Percentiles rank a stretch among this genome's conserved stretches.
phyloP scores from a whole-genome alignment of 2,797 vertebrate genomes.

The Myotis daubentonii region DNA sequence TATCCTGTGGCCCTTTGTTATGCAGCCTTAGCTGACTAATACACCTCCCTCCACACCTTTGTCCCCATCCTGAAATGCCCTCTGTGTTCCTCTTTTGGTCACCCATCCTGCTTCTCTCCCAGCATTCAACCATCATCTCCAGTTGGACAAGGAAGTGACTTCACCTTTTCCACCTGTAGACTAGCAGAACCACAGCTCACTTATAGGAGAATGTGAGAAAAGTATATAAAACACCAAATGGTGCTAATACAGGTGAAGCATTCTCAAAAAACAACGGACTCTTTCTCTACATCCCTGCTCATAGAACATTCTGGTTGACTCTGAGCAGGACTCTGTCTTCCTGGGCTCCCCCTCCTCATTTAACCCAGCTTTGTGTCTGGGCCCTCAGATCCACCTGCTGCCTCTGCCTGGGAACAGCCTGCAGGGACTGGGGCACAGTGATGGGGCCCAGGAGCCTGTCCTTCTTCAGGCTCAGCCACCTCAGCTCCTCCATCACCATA shows the following conservation, averaged over 20 bases:
- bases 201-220: rapidly evolving
- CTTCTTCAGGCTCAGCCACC: background rate
- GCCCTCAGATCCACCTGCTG: background rate
- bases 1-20: background rate
- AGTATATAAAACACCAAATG: rapidly evolving
- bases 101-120: background rate
- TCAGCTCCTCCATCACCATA: background rate
- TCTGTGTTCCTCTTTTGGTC: background rate
- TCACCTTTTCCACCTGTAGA: too few relatives aligned
- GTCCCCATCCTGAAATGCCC: background rate
- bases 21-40: background rate
- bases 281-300: background rate
- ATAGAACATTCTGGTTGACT: background rate
- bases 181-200: background rate
- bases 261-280: background rate
- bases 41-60: background rate
- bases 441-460: background rate
- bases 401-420: background rate
- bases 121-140: background rate
- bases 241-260: background rate
- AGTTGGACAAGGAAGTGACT: background rate
- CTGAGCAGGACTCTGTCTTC: background rate
- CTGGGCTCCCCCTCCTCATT: background rate
- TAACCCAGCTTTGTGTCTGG: background rate
- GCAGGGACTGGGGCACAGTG: background rate